These are phyloP conservation scores for Globodera rostochiensis DNA, from an alignment of 1,140 invertebrate species.

Conservation along the genomic window DNA sequence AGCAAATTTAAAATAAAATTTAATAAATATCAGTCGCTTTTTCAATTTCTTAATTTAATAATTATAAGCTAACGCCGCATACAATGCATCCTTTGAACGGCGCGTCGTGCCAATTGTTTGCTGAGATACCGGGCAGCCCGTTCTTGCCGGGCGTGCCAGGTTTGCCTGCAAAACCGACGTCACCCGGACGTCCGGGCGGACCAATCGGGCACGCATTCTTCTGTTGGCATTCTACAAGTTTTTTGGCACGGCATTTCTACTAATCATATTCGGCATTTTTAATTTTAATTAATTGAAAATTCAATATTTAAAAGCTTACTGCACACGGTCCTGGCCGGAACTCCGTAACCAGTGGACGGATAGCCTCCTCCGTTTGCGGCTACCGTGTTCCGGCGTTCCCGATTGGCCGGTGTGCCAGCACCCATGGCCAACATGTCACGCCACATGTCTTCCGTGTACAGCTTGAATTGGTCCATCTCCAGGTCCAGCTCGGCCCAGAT, in stretches of 20 bases:
- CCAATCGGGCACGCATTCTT: slow-evolving; percentile 28
- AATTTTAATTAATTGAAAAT: neutral
- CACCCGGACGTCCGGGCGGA: slow-evolving; percentile 20
- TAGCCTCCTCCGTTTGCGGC: slow-evolving; percentile 50
- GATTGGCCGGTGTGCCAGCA: slow-evolving; percentile 38
- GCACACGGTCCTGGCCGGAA: neutral
- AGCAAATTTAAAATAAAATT: neutral
- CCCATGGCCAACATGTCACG: slow-evolving; percentile 48
- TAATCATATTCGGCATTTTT: neutral
- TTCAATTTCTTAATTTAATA: neutral
- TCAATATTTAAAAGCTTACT: neutral
- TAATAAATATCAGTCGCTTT: neutral
- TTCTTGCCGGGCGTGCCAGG: slow-evolving; percentile 9
- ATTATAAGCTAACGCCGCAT: neutral
- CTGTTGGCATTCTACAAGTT: slow-evolving; percentile 22
- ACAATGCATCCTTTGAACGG: slow-evolving; percentile 32
- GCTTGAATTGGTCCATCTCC: slow-evolving; percentile 56
- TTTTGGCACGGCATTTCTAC: neutral
- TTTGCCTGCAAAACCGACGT: neutral
- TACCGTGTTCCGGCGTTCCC: slow-evolving; percentile 40
- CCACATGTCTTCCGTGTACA: slow-evolving; percentile 44
- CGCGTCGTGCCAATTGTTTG: slow-evolving; percentile 27
- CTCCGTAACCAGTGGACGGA: neutral
- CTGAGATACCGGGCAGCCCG: slow-evolving; percentile 14
- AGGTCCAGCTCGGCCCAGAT: slow-evolving; percentile 62